Conservation (phyloP, 2,888 invertebrate genomes). For the Leptogaster cylindrica region DNA sequence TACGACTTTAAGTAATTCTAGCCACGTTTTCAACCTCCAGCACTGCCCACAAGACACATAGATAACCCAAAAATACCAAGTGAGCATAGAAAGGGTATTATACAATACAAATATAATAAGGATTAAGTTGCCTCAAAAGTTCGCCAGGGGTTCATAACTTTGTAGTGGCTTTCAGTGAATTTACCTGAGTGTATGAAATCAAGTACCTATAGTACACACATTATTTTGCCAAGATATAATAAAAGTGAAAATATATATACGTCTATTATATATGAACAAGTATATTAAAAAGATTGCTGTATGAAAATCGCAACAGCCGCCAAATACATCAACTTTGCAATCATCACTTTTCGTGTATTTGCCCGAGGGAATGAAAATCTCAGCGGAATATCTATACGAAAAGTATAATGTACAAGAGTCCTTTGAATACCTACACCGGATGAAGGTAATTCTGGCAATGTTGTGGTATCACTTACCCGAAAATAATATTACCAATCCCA, state of each 20-base stretch:
- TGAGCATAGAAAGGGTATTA: conserved; percentile 13
- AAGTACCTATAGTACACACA: too few relatives aligned
- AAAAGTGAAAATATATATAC: conserved; percentile 4
- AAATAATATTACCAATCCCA: conserved; percentile 28
- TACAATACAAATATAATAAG: conserved; percentile 15
- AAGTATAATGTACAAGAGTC: neutral
- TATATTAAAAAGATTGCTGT: too few relatives aligned
- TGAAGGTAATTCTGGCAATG: conserved; percentile 8
- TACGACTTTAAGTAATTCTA: conserved; percentile 12
- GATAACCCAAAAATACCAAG: conserved; percentile 6
- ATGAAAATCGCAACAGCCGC: neutral
- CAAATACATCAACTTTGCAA: conserved; percentile 21
- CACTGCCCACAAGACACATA: conserved; percentile 11
- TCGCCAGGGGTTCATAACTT: conserved; percentile 24
- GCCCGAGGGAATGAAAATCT: conserved; percentile 13
- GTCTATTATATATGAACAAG: too few relatives aligned
- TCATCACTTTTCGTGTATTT: conserved; percentile 25
- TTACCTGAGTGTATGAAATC: too few relatives aligned
- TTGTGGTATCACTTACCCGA: conserved; percentile 17
- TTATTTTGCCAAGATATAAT: conserved; percentile 7
- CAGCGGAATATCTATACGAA: conserved; percentile 9
- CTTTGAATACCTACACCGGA: neutral
- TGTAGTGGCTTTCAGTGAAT: conserved; percentile 9
- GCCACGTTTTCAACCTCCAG: conserved; percentile 14
- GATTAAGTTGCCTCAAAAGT: conserved; percentile 19